phyloP scores from a whole-genome alignment of 2,113 vertebrate species.

The Brachionichthys hirsutus region DNA sequence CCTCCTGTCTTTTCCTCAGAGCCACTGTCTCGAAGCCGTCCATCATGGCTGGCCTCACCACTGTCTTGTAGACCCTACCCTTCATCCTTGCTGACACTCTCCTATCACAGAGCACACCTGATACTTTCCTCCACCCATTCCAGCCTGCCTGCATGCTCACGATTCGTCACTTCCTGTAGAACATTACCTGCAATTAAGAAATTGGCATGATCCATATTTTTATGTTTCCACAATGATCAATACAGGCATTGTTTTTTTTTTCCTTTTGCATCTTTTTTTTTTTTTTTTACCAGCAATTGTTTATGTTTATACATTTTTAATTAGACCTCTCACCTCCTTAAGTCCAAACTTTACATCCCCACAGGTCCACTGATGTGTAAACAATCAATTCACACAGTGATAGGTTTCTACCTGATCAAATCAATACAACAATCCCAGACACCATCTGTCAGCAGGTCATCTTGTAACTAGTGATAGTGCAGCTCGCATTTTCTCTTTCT shows the following conservation, averaged over 20 bases:
- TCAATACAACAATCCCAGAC: slow-evolving; percentile 59
- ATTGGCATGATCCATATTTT: too few species aligned
- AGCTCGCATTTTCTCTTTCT: slow-evolving; percentile 39
- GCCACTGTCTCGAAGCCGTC: too few species aligned
- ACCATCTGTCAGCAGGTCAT: slow-evolving; percentile 59
- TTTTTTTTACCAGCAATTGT: background rate
- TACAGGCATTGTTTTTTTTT: background rate
- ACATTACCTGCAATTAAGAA: too few species aligned
- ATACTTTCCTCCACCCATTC: too few species aligned
- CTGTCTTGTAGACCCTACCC: too few species aligned
- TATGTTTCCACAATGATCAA: slow-evolving; percentile 7
- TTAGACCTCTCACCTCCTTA: slow-evolving; percentile 1
- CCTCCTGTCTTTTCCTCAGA: too few species aligned
- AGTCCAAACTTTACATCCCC: background rate
- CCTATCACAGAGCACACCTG: too few species aligned
- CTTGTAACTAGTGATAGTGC: slow-evolving; percentile 36
- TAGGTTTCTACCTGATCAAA: slow-evolving; percentile 46
- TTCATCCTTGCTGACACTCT: too few species aligned
- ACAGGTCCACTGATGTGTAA: slow-evolving; percentile 41
- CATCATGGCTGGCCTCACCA: too few species aligned
- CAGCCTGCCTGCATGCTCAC: too few species aligned
- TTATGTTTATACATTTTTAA: slow-evolving; percentile 55
- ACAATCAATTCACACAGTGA: slow-evolving; percentile 46
- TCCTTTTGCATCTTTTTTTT: background rate
- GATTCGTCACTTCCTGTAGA: too few species aligned